A percentile compares a stretch with the other conserved stretches of the same genome.
phyloP scores from a whole-genome alignment of 1,140 invertebrate genomes.

The Zaprionus inermis region DNA sequence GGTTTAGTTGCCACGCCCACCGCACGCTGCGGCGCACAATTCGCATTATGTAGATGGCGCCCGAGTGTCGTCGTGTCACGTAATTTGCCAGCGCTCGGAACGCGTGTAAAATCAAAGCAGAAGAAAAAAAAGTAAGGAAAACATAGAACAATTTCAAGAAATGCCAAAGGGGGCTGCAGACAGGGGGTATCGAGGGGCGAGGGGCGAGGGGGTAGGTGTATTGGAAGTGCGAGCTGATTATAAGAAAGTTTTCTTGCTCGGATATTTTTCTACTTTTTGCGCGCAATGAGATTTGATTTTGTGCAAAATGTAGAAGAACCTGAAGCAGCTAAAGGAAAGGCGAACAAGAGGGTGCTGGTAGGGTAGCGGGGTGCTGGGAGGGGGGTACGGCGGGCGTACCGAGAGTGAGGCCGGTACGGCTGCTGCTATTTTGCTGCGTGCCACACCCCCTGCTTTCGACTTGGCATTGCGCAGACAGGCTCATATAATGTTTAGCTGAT shows the following conservation, averaged over 20 bases:
- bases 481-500: conserved; percentile 74
- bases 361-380: background rate
- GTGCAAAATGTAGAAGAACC: conserved; percentile 35
- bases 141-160: background rate
- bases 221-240: conserved; percentile 28
- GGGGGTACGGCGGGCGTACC: no score
- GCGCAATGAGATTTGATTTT: conserved; percentile 76
- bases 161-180: background rate
- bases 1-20: no score
- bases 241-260: conserved; percentile 32
- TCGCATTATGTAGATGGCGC: conserved; percentile 6
- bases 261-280: conserved; percentile 27
- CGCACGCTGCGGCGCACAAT: background rate
- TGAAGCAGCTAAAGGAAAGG: background rate
- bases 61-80: conserved; percentile 52
- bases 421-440: conserved; percentile 10
- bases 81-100: conserved; percentile 68
- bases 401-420: background rate
- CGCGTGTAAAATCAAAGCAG: conserved; percentile 65
- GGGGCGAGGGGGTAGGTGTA: no score
- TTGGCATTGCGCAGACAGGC: conserved; percentile 39
- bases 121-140: conserved; percentile 14
- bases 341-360: background rate
- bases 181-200: background rate
- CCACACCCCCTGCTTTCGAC: background rate